Conservation (phyloP, 2,113 vertebrate species). For the Bolborhynchus lineola region DNA sequence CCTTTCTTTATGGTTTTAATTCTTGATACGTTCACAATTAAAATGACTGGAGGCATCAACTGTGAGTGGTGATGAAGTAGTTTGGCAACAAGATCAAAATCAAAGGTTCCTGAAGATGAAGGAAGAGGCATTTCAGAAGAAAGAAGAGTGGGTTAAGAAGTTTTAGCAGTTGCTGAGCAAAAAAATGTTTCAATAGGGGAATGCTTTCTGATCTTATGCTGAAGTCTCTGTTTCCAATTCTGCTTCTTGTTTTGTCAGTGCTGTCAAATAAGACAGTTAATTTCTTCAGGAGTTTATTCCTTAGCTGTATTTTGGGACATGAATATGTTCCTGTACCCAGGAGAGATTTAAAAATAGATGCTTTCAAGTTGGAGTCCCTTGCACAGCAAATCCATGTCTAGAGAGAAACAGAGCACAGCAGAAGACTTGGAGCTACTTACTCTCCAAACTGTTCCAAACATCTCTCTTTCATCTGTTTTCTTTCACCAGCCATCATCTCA, state of each 20-base stretch:
- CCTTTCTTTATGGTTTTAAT: not conserved
- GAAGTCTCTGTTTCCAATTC: not conserved
- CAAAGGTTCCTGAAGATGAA: not conserved
- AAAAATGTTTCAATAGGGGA: not conserved
- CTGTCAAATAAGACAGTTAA: not conserved
- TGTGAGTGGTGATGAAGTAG: not conserved
- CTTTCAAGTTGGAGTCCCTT: not conserved
- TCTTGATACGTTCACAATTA: not conserved
- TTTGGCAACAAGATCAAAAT: not conserved
- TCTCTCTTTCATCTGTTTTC: not conserved
- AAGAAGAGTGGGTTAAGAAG: not conserved
- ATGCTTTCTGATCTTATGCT: not conserved
- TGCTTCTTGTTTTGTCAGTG: not conserved
- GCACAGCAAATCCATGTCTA: not conserved
- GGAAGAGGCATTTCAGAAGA: not conserved
- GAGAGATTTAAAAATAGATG: not conserved
- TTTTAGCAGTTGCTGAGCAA: not conserved
- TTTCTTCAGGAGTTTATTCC: not conserved
- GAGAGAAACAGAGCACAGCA: not conserved
- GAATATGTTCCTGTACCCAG: not conserved
- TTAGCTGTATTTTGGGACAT: not conserved
- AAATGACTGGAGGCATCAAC: not conserved
- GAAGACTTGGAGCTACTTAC: not conserved
- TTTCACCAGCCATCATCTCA: not conserved
- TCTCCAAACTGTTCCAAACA: not conserved